Percentiles rank a stretch among this genome's conserved stretches.
Conservation (phyloP, 2,888 invertebrate species). For the Papilio protenor region DNA sequence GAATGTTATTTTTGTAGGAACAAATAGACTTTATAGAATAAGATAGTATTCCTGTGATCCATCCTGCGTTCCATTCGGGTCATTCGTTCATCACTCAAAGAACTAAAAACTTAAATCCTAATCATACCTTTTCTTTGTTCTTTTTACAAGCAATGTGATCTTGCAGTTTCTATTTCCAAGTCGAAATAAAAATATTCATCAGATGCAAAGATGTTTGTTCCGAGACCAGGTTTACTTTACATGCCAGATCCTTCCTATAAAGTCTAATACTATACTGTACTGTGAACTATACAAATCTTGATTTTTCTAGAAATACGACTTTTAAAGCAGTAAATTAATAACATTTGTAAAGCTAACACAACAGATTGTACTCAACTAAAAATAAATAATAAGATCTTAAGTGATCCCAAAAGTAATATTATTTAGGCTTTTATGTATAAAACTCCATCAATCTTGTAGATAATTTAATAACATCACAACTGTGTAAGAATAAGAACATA, state of each 20-base stretch:
- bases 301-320: not conserved
- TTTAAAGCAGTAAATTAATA: not conserved
- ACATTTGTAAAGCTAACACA: not conserved
- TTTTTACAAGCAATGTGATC: not conserved
- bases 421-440: not conserved
- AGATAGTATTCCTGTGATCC: too few relatives aligned
- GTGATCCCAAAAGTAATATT: not conserved
- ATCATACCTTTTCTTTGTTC: too few relatives aligned
- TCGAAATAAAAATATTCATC: conserved; percentile 14
- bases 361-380: not conserved
- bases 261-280: not conserved
- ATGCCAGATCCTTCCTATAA: not conserved
- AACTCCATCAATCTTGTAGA: conserved; percentile 4
- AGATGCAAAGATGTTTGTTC: conserved; percentile 18
- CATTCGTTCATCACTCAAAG: too few relatives aligned
- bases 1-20: not conserved
- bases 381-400: not conserved
- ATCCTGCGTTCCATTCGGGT: too few relatives aligned
- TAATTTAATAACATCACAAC: not conserved
- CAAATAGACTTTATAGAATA: too few relatives aligned
- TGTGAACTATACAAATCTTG: not conserved
- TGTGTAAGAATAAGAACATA: not conserved
- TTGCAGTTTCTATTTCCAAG: not conserved
- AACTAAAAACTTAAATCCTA: too few relatives aligned
- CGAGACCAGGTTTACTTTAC: conserved; percentile 5